Percentiles rank a stretch among this genome's conserved stretches.
Evolutionary conservation across 2,113 vertebrate genomes (phyloP).

Genomic region (Thryonomys swinderianus): DNA sequence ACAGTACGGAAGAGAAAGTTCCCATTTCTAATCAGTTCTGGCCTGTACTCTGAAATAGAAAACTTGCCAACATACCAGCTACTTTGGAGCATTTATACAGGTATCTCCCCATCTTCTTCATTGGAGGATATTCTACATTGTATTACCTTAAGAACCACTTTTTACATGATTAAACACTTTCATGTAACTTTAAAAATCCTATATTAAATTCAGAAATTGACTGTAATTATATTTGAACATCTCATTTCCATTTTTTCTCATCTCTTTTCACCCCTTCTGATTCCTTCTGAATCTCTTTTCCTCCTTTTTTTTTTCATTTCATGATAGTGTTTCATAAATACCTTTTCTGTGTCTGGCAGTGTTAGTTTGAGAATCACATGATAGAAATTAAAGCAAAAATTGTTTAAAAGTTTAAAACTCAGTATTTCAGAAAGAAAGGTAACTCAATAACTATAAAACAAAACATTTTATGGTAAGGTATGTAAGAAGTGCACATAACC

Average conservation of each 20-base stretch:
- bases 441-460: not conserved
- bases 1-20: constrained; percentile 3
- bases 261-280: not conserved
- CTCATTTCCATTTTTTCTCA: not conserved
- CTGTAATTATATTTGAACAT: not conserved
- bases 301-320: not conserved
- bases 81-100: not conserved
- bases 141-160: not conserved
- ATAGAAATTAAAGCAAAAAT: not conserved
- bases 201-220: not conserved
- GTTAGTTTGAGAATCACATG: not conserved
- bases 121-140: not conserved
- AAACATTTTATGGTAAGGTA: not conserved
- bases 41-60: not conserved
- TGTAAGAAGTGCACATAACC: fast-evolving
- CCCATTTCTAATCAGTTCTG: not conserved
- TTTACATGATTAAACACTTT: not conserved
- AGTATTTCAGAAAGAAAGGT: not conserved
- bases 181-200: not conserved
- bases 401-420: not conserved
- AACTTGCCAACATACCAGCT: not conserved
- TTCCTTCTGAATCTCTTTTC: not conserved
- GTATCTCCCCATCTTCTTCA: not conserved
- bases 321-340: not conserved
- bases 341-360: not conserved